phyloP scores from a whole-genome alignment of 2,888 invertebrate species.

The Drosophila rubida region DNA sequence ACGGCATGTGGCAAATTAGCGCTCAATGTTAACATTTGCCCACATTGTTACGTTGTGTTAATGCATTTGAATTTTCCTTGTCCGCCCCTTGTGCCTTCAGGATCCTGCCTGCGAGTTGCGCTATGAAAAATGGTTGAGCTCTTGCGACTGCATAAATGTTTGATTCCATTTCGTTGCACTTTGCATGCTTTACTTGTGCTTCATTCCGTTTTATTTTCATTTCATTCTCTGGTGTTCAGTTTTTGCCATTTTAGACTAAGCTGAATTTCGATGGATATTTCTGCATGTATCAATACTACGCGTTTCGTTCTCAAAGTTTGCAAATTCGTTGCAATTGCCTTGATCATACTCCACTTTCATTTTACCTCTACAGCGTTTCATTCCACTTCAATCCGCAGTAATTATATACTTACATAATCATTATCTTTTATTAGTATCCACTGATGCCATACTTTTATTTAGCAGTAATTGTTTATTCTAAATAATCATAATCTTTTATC shows the following conservation, averaged over 20 bases:
- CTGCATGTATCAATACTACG: no score
- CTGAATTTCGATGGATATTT: no score
- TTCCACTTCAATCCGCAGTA: not conserved
- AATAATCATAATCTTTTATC: no score
- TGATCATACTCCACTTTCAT: no score
- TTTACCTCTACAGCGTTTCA: not conserved
- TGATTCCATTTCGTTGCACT: slow-evolving; percentile 6
- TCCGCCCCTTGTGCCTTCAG: slow-evolving; percentile 17
- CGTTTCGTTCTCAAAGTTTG: not conserved
- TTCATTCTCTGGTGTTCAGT: not conserved
- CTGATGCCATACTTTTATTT: no score
- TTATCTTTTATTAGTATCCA: not conserved
- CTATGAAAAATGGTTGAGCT: slow-evolving; percentile 6
- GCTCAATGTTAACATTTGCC: slow-evolving; percentile 73
- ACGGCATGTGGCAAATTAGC: slow-evolving; percentile 68
- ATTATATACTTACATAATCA: not conserved
- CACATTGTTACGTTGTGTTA: slow-evolving; percentile 76
- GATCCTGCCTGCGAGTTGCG: slow-evolving; percentile 1
- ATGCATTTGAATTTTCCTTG: slow-evolving; percentile 68
- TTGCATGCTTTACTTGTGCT: not conserved
- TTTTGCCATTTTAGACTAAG: not conserved
- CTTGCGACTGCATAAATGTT: not conserved
- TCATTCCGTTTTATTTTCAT: not conserved
- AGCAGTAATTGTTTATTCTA: no score
- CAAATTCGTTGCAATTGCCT: no score